Base-by-base conservation (phyloP, 2,113 vertebrate species). In the Trochalopteron elliotii region DNA sequence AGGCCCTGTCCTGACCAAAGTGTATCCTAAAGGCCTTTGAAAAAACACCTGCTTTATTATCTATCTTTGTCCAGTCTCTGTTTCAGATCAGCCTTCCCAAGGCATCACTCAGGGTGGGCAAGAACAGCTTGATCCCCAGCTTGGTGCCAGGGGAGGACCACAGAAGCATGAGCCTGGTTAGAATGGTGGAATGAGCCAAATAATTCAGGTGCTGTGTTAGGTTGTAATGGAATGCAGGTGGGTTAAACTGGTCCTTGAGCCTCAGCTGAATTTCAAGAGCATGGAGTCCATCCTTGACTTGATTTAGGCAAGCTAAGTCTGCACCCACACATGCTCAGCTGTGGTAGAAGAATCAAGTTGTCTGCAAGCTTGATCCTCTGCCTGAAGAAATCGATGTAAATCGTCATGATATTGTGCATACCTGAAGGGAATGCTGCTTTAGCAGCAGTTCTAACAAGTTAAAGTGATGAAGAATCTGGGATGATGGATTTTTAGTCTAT, bases 171-270 rank as follows among this genome's bases (percentile, higher is more conserved):
- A 86, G 5, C 12, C 3, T 2, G 3, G 3, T 79, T 42, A 60
- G 25, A 44, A 19, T 23, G 12, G 23, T 24, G 11, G 4, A 82
- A 35, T 1, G 0, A n/a, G 10, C 5, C n/a, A 31, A 37, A 3
- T 37, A 39, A 65, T 67, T 40, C 21, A 35, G 21, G 35, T 68
- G 20, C 18, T 75, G 9, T 67, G 11, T 30, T 63, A 59, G 13
- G 8, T 12, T 27, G 15, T 10, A 87, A 37, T 25, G 25, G 30
- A 67, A 63, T 64, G 20, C 15, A 81, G 15, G 4, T 3, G 5
- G 5, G 10, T 76, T 69, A 81, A 50, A 33, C 10, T 40, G 31
- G 15, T 72, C 5, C 30, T 33, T 59, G 47, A 59, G 8, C 4
- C 49, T 52, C n/a, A 64, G 37, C 16, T 76, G 70, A 83, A 47